Evolutionary conservation across 1,140 invertebrate species (phyloP), one percentile per base, ranked within the genome.

Genomic region (Anoplophora glabripennis): DNA sequence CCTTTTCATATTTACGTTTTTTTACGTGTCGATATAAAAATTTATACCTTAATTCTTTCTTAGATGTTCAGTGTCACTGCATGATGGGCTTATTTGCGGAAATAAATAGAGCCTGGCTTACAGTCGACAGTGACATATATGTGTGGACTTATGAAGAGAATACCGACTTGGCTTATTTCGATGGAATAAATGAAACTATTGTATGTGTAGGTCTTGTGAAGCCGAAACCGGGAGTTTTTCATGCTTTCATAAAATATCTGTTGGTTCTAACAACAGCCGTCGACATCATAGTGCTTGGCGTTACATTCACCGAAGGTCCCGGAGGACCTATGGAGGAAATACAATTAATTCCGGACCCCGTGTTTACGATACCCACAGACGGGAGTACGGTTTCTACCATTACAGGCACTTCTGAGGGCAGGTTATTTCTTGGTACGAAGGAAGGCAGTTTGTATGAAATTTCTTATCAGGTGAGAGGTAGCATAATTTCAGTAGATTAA

Each of bases 81-180:
- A 86, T 92, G 78, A 97, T 98, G 91, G 96, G 96, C 5, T 76
- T 98, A 5, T 97, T 99, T 79, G 89, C 94, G 55, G 94, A 96
- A 75, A 96, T 99, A 65, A 89, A 88, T 21, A 83, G 96, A 72
- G 96, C 96, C 0, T 99, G 96, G 95, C 76, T 99, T 14, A 93
- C 94, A 18, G 94, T 99, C 70, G 97, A 99, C 72, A 97, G 92
- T 71, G 94, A 98, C 79, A 92, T 99, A 65, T 99, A 97, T 81
- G 84, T 98, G 1, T 98, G 94, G 94, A 89, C 90, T 40, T 97
- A 93, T 80, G 91, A 94, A 77, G 86, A 93, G 75, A 90, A 90
- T 28, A 83, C 86, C 61, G 93, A 96, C 82, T 84, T 96, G 10
- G 92, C 93, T 5, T 96, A 94, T 77, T 96, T 91, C 79, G 93